phyloP scores from a whole-genome alignment of 2,797 vertebrate genomes.

The Microctenopoma lineatum region DNA sequence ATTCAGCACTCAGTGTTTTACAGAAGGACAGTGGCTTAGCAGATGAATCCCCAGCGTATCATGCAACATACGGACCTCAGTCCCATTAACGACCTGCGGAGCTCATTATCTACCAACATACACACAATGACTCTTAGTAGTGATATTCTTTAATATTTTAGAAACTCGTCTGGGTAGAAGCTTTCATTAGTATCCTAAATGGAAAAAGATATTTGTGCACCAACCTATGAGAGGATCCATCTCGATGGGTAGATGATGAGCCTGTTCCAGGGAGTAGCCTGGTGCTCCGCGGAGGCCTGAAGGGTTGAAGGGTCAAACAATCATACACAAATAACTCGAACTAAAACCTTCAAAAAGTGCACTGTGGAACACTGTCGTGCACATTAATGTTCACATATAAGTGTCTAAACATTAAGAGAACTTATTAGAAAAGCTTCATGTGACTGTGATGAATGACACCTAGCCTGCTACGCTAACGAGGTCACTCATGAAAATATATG shows the following conservation, averaged over 20 bases:
- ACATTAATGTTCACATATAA: conserved; percentile 10
- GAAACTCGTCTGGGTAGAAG: background rate
- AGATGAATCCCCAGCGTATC: conserved; percentile 4
- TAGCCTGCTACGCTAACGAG: conserved; percentile 46
- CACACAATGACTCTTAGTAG: background rate
- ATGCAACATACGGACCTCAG: conserved; percentile 3
- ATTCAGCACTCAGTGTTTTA: background rate
- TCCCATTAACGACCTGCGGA: conserved; percentile 8
- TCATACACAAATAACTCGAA: background rate
- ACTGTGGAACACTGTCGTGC: no score
- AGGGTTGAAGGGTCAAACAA: conserved; percentile 1
- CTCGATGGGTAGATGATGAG: conserved; percentile 98
- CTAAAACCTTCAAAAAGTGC: background rate
- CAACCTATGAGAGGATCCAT: conserved; percentile 99
- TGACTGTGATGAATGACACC: conserved; percentile 36
- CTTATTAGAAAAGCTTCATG: conserved; percentile 24
- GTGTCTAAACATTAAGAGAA: conserved; percentile 2
- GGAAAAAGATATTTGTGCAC: conserved; percentile 28
- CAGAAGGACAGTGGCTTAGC: background rate
- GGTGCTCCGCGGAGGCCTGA: conserved; percentile 96
- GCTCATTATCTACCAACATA: conserved; percentile 15
- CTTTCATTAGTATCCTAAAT: background rate
- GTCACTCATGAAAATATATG: conserved; percentile 40
- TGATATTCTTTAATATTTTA: background rate
- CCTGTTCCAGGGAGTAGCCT: conserved; percentile 98